Evolutionary conservation across 2,113 vertebrate genomes (phyloP).

Genomic region (Elephas maximus): DNA sequence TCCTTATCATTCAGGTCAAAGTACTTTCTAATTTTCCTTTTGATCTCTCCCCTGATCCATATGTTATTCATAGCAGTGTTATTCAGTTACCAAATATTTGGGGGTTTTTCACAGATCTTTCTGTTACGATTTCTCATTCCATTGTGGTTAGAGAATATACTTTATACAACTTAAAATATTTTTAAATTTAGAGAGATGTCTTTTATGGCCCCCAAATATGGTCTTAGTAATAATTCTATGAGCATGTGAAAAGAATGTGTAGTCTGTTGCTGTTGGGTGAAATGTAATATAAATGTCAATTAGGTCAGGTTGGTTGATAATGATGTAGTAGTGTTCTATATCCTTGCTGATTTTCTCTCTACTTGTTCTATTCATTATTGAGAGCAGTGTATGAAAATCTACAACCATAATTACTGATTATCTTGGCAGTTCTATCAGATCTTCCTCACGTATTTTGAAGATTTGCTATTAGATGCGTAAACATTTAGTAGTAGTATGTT

Average conservation of each 20-base stretch:
- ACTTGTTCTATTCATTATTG: neutral
- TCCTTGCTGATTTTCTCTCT: neutral
- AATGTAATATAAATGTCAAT: conserved; percentile 30
- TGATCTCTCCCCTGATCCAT: conserved; percentile 32
- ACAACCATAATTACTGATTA: neutral
- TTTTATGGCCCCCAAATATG: neutral
- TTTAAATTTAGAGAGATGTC: conserved; percentile 26
- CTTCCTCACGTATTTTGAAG: conserved; percentile 11
- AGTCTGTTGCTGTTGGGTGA: neutral
- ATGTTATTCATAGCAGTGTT: neutral
- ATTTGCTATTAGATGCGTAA: neutral
- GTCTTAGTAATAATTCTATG: conserved; percentile 3
- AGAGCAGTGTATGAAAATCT: neutral
- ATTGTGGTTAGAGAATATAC: conserved; percentile 4
- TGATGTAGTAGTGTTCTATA: neutral
- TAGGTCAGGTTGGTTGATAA: neutral
- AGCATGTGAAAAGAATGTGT: neutral
- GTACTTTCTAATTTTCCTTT: conserved; percentile 2
- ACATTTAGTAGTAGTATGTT: neutral
- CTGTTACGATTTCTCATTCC: conserved; percentile 8
- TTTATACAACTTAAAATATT: neutral
- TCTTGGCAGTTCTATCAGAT: neutral
- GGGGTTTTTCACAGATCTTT: conserved; percentile 23
- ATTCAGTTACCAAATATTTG: neutral
- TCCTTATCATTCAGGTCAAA: neutral